phyloP scores from a whole-genome alignment of 2,797 vertebrate genomes.

The Acipenser ruthenus region DNA sequence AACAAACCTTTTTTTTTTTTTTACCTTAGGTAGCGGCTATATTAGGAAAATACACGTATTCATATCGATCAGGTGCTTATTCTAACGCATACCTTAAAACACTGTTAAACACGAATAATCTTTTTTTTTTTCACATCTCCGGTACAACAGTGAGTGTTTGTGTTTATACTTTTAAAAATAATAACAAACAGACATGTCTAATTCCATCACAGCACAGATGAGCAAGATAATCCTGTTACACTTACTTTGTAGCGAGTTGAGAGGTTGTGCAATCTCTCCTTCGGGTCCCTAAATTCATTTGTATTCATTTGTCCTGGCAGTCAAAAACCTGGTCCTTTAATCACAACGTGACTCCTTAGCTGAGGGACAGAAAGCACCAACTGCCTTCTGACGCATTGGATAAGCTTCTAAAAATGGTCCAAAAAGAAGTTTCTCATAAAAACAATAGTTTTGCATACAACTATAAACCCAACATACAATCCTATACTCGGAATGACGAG shows the following conservation, averaged over 20 bases:
- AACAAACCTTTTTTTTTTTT: no score
- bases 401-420: constrained; percentile 42
- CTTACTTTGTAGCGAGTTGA: constrained; percentile 83
- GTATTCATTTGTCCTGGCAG: constrained; percentile 88
- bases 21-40: no score
- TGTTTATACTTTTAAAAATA: no score
- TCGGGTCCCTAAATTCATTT: constrained; percentile 83
- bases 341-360: constrained; percentile 66
- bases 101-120: no score
- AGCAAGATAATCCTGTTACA: constrained; percentile 28
- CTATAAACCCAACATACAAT: constrained; percentile 53
- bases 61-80: no score
- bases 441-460: constrained; percentile 47
- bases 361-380: constrained; percentile 51
- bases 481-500: constrained; percentile 46
- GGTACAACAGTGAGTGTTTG: no score
- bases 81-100: no score
- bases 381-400: constrained; percentile 54
- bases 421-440: constrained; percentile 43
- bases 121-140: no score
- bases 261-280: constrained; percentile 83
- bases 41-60: no score
- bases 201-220: neutral
- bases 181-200: neutral
- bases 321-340: constrained; percentile 67